Evolutionary conservation across 2,797 vertebrate species (phyloP), one percentile per base, ranked within the genome.

Genomic region (Myotis daubentonii): DNA sequence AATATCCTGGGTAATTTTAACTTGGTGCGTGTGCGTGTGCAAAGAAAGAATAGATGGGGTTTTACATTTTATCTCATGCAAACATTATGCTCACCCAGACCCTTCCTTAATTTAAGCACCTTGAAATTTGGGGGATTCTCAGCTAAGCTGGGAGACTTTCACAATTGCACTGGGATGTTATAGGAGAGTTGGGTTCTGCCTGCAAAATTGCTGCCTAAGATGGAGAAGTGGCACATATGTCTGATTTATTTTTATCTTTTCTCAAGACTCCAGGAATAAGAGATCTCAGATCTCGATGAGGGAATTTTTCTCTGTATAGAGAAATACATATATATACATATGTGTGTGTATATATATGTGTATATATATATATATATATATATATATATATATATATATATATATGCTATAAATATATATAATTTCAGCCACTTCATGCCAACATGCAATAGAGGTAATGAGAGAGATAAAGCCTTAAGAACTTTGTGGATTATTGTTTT

Each of bases 61-160:
- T 96, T 93, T 96, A 75, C 62, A 95, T 88, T 97, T 98, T 98
- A 98, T 98, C 97, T 98, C 95, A n/a, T 79, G 75, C 53, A 95
- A 98, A 96, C 98, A 97, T 87, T 97, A 93, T 95, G 81, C 81
- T 97, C 85, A 96, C 97, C 97, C 95, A 94, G 71, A 68, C 28
- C 7, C 87, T 93, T 96, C 94, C 87, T 82, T 95, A 94, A 91
- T 85, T 88, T 68, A n/a, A 85, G 76, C 87, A 92, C 79, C 94
- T 96, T 74, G 93, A 93, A 98, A 96, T 95, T 51, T 83, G 84
- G 96, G 95, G 91, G 79, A 74, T 30, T 92, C 93, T 96, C 85
- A 93, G 81, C 92, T 87, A 57, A 74, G 76, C 85, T 78, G 74
- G 79, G 65, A 76, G 55, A 96, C 84, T 81, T 95, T 94, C 84